These are phyloP conservation scores for Malurus splendens DNA, from an alignment of 2,797 vertebrate species.

Conservation along the genomic window DNA sequence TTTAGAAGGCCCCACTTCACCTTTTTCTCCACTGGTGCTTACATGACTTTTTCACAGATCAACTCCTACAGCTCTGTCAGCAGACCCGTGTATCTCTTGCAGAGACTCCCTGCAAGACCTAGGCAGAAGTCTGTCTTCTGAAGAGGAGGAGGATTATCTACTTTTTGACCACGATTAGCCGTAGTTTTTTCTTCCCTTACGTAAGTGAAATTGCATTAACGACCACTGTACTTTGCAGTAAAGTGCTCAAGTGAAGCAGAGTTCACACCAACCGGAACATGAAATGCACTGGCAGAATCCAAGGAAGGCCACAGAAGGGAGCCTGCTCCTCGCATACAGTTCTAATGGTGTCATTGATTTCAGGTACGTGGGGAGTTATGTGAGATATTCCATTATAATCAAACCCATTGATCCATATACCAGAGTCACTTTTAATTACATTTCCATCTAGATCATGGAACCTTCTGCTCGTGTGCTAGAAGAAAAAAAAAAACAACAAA, in stretches of 20 bases:
- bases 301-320: constrained; percentile 92
- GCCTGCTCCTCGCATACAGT: constrained; percentile 77
- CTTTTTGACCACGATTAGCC: not conserved
- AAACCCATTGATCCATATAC: constrained; percentile 95
- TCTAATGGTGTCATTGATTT: constrained; percentile 87
- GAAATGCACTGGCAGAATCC: constrained; percentile 93
- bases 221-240: not conserved
- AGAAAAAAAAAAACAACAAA: not conserved
- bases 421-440: constrained; percentile 85
- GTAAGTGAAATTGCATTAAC: not conserved
- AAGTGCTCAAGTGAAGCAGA: not conserved
- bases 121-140: not conserved
- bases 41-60: not conserved
- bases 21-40: not conserved
- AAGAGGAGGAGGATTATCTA: not conserved
- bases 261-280: constrained; percentile 82
- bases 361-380: constrained; percentile 84
- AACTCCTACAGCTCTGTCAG: not conserved
- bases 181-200: not conserved
- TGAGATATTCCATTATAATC: constrained; percentile 90
- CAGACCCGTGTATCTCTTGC: not conserved
- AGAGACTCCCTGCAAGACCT: not conserved
- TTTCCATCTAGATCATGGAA: constrained; percentile 85
- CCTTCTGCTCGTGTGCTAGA: constrained; percentile 83
- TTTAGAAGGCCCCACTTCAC: not conserved